Base-by-base conservation (phyloP, 2,888 invertebrate genomes). In the Drosophila rellima region DNA sequence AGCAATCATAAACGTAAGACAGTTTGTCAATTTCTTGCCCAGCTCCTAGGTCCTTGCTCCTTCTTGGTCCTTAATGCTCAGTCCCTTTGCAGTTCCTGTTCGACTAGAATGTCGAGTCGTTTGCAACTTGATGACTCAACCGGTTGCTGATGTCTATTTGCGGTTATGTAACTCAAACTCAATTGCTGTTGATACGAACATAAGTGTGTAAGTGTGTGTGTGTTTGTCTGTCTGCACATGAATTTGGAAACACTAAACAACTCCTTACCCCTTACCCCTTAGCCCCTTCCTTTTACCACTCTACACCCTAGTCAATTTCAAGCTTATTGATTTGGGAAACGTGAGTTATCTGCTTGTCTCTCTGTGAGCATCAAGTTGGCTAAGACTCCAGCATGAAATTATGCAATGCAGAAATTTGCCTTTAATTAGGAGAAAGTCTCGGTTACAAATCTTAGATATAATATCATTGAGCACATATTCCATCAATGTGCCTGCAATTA, bases 1-100 rank as follows among this genome's bases (percentile, higher is more conserved):
- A 65, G 87, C 87, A 88, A 78, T 86, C 88, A 82, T 88, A 82
- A 88, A 77, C 68, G 81, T 72, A 78, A 65, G 81, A 54, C 80
- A 55, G 60, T 55, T 67, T 69, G 74, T 44, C 52, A 52, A 35
- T 54, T 60, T 33, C 54, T 55, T 61, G 37, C 33, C 26, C 56
- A 33, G 29, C 45, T 56, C 7, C 39, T 42, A 17, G 39, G 15
- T 48, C 10, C 29, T 18, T 55, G 47, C 44, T 57, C 33, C 51
- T 10, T 37, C 44, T 44, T 15, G 20, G 31, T 42, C n/a, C 61
- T 33, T 6, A 15, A n/a, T 18, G 15, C 15, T 39, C 29, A 8
- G 48, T 63, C 33, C 35, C 26, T 37, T 35, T 33, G 23, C 40
- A 59, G 18, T 47, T 47, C 33, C 29, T 18, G 18, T 61, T 39